Evolutionary conservation across 2,113 vertebrate genomes (phyloP).

Genomic region (Tapirus terrestris): DNA sequence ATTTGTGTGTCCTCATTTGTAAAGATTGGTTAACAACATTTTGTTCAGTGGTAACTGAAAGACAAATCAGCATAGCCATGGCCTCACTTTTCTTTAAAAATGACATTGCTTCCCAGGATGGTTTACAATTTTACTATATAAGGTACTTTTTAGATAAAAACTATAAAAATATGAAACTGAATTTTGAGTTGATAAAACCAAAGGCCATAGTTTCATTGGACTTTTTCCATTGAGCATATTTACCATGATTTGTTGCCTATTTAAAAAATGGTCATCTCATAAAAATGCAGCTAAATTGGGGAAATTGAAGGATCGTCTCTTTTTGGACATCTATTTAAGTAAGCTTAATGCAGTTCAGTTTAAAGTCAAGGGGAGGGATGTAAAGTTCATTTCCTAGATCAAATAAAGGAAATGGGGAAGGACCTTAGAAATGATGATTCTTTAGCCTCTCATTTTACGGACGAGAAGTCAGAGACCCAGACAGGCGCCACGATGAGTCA

Average conservation of each 20-base stretch:
- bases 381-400: not conserved
- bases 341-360: not conserved
- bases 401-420: not conserved
- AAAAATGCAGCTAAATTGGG: conserved; percentile 9
- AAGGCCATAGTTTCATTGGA: not conserved
- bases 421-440: not conserved
- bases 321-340: not conserved
- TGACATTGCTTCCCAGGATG: not conserved
- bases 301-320: not conserved
- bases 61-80: not conserved
- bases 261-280: not conserved
- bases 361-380: not conserved
- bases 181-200: not conserved
- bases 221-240: not conserved
- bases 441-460: not conserved
- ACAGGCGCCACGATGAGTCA: not conserved
- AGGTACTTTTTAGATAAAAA: conserved; percentile 25
- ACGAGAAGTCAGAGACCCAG: not conserved
- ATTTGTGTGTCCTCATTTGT: not conserved
- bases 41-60: conserved; percentile 4
- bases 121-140: not conserved
- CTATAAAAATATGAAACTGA: not conserved
- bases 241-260: not conserved
- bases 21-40: not conserved
- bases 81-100: conserved; percentile 1